Conservation (phyloP, 2,113 vertebrate genomes). For the Piprites chloris region DNA sequence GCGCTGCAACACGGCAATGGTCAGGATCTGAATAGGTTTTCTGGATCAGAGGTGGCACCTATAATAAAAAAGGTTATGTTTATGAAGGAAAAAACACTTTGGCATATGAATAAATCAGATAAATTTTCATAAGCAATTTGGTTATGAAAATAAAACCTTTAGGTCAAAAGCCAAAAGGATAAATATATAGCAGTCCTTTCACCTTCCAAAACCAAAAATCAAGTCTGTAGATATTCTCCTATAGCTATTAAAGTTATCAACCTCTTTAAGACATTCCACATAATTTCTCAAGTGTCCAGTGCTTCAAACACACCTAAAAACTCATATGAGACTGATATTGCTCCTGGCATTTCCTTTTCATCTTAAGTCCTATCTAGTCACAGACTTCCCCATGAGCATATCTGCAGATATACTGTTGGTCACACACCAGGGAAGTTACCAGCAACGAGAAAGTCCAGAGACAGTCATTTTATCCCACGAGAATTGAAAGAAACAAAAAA, state of each 20-base stretch:
- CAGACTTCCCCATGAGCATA: accelerated
- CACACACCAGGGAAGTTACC: not conserved
- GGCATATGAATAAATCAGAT: not conserved
- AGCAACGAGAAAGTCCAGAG: not conserved
- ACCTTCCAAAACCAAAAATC: not conserved
- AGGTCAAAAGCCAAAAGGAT: not conserved
- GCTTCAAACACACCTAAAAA: not conserved
- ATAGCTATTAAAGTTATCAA: not conserved
- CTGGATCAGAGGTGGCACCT: constrained; percentile 92
- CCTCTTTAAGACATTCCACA: not conserved
- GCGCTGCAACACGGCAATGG: constrained; percentile 93
- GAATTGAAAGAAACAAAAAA: not conserved
- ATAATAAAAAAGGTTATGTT: not conserved
- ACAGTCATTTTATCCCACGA: not conserved
- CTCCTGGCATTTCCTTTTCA: not conserved
- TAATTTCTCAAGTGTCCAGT: not conserved
- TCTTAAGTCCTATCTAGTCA: not conserved
- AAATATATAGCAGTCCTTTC: not conserved
- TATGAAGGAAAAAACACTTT: not conserved
- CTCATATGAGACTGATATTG: not conserved
- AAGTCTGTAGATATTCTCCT: not conserved
- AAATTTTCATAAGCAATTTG: not conserved
- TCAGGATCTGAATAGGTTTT: constrained; percentile 93
- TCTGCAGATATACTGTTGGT: not conserved
- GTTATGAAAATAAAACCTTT: not conserved